Base-by-base conservation (phyloP, 2,888 invertebrate species). In the Coleophora flavipennella region DNA sequence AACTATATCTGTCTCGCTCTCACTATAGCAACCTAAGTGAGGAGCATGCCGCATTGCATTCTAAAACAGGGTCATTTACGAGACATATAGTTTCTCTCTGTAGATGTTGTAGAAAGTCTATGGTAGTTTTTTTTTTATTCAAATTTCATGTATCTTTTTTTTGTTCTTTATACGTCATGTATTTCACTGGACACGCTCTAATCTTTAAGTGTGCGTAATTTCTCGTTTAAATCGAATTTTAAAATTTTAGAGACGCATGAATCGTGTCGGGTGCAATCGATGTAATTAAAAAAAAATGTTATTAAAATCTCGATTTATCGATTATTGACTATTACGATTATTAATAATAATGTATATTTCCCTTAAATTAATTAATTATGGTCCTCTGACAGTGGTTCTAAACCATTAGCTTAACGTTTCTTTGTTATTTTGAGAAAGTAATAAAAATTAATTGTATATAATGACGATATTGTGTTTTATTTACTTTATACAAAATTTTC, bases 371-470 rank as follows among this genome's bases (percentile, higher is more conserved):
- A 4, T 20, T 20, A 46, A 33, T 39, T 69, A 67, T 69, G 63
- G 48, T 59, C 68, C 20, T 20, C 20, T 20, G 20, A 20, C 20
- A 63, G 76, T 63, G 77, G 77, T 80, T 80, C 60, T 66, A 59
- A 79, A 80, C 78, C 75, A 75, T 56, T 76, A 80, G 76, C 75
- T 76, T 73, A 64, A 63, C 41, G 60, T 68, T 67, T 78, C 68
- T 77, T 79, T 79, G 77, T 81, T 83, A 80, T 74, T 73, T 78
- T 76, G 68, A 71, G 56, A 69, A 72, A 71, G 58, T 59, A 74
- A 72, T n/a, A 75, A 78, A 78, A 79, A 55, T 66, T 74, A 72
- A 77, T 70, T 81, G 80, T 81, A 79, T 67, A 77, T 75, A 73
- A 63, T 43, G 38, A 40, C 20, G 1, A 33, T 12, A 8, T 33